Base-by-base conservation (phyloP, 2,797 vertebrate genomes). In the Myripristis jacobus region DNA sequence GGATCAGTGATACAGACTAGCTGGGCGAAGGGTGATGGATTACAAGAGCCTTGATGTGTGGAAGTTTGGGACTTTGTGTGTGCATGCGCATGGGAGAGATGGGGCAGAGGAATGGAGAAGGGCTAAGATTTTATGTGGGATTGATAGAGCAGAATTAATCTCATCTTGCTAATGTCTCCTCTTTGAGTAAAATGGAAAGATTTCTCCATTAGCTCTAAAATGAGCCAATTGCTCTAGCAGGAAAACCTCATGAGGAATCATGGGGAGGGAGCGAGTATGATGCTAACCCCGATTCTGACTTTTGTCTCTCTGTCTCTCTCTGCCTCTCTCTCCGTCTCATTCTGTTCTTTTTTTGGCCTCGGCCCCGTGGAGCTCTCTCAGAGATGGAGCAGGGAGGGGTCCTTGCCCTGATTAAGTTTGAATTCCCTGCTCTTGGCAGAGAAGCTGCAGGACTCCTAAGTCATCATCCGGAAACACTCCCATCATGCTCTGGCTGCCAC, bases 121-220 rank as follows among this genome's bases (percentile, higher is more conserved):
- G 84, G 85, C n/a, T 84, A 79, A 25, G 48, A 64, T 54, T 63
- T 76, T 57, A 47, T 76, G 89, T 77, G 55, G 53, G 43, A 65
- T 62, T 57, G 80, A 81, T 80, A 54, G 77, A 84, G 46, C 57
- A 66, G 70, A 80, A 73, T 58, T 75, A 81, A 87, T 48, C 51
- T 83, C 86, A 92, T 90, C 73, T 85, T 77, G 73, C 78, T 87
- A 83, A 90, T 88, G 85, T 80, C 66, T 81, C 62, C 60, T 87
- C 53, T 75, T 63, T 43, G 58, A 65, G 50, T 53, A 80, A 88
- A 77, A 77, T 62, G 50, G 71, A 76, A 81, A 85, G 61, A 65
- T 77, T 72, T 81, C 74, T 75, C 73, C 70, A 75, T 36, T 57
- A 64, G 70, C 60, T 72, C 41, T 59, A 50, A 77, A 83, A 84